phyloP scores from a whole-genome alignment of 1,140 invertebrate genomes.

The Drosophila kikkawai region DNA sequence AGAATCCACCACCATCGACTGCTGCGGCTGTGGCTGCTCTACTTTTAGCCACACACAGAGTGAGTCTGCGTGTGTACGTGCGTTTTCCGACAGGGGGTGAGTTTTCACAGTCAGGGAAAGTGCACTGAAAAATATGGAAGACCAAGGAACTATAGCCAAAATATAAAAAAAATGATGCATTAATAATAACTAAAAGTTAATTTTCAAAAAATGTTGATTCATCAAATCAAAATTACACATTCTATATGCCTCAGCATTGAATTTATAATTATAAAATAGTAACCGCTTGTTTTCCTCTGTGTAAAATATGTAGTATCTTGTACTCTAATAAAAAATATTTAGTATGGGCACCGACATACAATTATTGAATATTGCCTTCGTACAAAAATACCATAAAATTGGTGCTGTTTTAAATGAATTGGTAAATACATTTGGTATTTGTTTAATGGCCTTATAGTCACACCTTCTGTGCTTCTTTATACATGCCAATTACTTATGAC shows the following conservation, averaged over 20 bases:
- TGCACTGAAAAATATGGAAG: constrained; percentile 21
- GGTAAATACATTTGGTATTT: constrained; percentile 33
- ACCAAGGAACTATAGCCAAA: not conserved
- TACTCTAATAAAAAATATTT: constrained; percentile 37
- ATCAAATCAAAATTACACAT: no score
- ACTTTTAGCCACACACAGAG: constrained; percentile 44
- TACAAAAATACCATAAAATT: constrained; percentile 33
- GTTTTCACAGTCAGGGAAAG: constrained; percentile 22
- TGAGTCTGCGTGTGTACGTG: constrained; percentile 12
- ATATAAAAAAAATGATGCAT: not conserved
- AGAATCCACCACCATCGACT: constrained; percentile 50
- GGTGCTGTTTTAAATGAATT: constrained; percentile 33
- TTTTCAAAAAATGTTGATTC: no score
- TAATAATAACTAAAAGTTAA: not conserved
- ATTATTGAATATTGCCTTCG: constrained; percentile 46
- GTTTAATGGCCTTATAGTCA: constrained; percentile 25
- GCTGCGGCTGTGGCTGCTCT: constrained; percentile 35
- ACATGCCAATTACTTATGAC: constrained; percentile 22
- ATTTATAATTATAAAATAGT: no score
- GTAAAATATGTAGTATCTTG: constrained; percentile 22
- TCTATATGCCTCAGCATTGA: no score
- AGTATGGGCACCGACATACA: constrained; percentile 25
- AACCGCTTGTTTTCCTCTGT: not conserved
- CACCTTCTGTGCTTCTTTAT: constrained; percentile 16
- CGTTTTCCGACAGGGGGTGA: constrained; percentile 42